Evolutionary conservation across 2,888 invertebrate species (phyloP), one percentile per base, ranked within the genome.

Genomic region (Syritta pipiens): DNA sequence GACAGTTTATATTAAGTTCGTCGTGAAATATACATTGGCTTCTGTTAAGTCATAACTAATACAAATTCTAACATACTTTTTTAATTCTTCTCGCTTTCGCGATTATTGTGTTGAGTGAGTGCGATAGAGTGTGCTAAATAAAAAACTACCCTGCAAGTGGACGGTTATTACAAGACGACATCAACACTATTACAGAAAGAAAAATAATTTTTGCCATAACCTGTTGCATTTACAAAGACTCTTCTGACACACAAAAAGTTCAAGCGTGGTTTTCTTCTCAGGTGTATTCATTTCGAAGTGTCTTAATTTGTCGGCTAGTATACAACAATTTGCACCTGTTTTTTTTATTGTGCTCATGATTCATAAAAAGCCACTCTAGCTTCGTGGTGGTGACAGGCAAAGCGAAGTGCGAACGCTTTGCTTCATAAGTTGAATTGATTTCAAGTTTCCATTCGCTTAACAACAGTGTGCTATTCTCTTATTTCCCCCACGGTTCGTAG

Each of bases 281-380:
- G 26, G 46, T 12, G 30, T 22, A 49, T 65, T 37, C 65, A 57
- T 49, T 69, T 32, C 10, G 20, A 32, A 37, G 12, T 57, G 60
- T 53, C 32, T 57, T 4, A 55, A 30, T 35, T 71, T 60, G 40
- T 72, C 53, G 48, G 12, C 9, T 10, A 40, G 46, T 60, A 63
- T 40, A 40, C 7, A 60, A 60, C 5, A 44, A 62, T 67, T 79
- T 57, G 37, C 74, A 79, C 60, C 55, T 77, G n/a, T n/a, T 53
- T 67, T 35, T 55, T 44, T 37, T 24, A 44, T 37, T 60, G 67
- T 51, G 30, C 35, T 55, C 60, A 55, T 75, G 77, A 77, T 63
- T 62, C 67, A 74, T 42, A n/a, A 55, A 60, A 63, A 30, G 28
- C 44, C 35, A 30, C 42, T 67, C 49, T 62, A 17, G 49, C 55